Evolutionary conservation across 2,113 vertebrate genomes (phyloP), one percentile per base, ranked within the genome.

Genomic region (Dicrurus megarhynchus): DNA sequence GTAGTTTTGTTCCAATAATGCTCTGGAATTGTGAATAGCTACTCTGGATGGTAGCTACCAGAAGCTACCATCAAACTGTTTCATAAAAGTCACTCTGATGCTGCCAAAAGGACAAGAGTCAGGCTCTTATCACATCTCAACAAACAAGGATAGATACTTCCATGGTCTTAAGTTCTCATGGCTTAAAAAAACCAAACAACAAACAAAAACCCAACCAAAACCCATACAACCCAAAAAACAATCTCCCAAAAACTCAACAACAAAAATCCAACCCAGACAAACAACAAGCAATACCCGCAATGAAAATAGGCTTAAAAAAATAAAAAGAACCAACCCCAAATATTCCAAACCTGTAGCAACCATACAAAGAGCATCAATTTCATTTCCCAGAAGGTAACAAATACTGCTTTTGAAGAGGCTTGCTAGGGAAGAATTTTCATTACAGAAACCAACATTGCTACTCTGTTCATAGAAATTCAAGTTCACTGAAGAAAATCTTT

Each of bases 251-350:
- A 85, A 22, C 57, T 26, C 32, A 49, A 35, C 6, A 55, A 42
- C 21, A 59, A 32, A 39, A 17, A 37, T 18, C 0, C 26, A 52
- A 53, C 8, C 7, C 33, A 77, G 7, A 60, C 41, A 86, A 79
- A n/a, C 3, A 67, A 49, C 5, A 44, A 44, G 22, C 23, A 60
- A 57, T 2, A 17, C 0, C 1, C 5, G 2, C 14, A 30, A 47
- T 3, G 26, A 80, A 68, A 41, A 4, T 16, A 28, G 16, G 16
- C 22, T 73, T 22, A 23, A 44, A 77, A 41, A 18, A 32, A 32
- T 23, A 49, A 16, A 50, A 71, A 55, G 0, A 35, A 57, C 2
- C 27, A 55, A 77, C 13, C 6, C 21, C 32, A 6, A 27, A 85
- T 55, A 92, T 65, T 60, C 20, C 57, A 92, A 76, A 47, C 12